A percentile compares a stretch with the other conserved stretches of the same genome.
phyloP scores from a whole-genome alignment of 2,888 invertebrate species.

The Lasioglossum figueresi region DNA sequence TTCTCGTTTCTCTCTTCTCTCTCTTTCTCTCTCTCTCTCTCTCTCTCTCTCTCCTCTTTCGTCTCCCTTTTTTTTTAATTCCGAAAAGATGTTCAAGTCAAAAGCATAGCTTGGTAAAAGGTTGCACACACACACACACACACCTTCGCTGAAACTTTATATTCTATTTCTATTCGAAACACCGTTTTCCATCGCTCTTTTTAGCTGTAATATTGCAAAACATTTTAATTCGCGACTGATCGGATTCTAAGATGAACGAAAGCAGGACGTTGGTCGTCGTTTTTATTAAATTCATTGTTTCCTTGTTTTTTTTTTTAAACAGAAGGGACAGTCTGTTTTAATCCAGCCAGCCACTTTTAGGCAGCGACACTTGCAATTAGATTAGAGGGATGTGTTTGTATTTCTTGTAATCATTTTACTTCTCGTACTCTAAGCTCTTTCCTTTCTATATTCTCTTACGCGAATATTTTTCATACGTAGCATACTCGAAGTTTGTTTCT shows the following conservation, averaged over 20 bases:
- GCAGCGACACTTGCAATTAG: conserved; percentile 80
- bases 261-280: conserved; percentile 45
- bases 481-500: conserved; percentile 80
- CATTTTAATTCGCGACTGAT: conserved; percentile 64
- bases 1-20: conserved; percentile 15
- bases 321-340: conserved; percentile 61
- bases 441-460: conserved; percentile 79
- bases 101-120: conserved; percentile 56
- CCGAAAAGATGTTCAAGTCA: conserved; percentile 59
- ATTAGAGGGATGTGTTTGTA: conserved; percentile 81
- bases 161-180: conserved; percentile 29
- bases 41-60: background rate
- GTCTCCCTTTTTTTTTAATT: conserved; percentile 30
- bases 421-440: conserved; percentile 79
- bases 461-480: conserved; percentile 81
- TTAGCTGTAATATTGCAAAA: conserved; percentile 57
- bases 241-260: conserved; percentile 46
- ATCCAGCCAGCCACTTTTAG: conserved; percentile 74
- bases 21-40: background rate
- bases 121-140: conserved; percentile 57
- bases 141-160: conserved; percentile 62
- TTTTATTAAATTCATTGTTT: conserved; percentile 29
- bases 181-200: conserved; percentile 26
- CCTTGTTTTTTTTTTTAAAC: conserved; percentile 57
- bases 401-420: conserved; percentile 80